Base-by-base conservation (phyloP, 2,797 vertebrate species). In the Rhadinocentrus ornatus region DNA sequence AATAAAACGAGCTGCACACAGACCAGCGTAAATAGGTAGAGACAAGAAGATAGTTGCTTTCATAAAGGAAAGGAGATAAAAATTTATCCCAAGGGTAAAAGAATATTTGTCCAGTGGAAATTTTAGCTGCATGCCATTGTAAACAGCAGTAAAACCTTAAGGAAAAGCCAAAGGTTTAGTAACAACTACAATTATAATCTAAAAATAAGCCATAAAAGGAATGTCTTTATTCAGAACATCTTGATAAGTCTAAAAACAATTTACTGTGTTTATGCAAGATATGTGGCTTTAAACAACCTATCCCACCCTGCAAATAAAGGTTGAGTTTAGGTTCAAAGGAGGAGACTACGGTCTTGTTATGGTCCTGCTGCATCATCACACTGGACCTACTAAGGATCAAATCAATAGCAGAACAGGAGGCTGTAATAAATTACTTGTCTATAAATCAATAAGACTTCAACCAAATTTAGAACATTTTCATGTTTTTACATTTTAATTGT, bases 41-140 rank as follows among this genome's bases (percentile, higher is more conserved):
- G 59, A 66, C 32, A 16, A 53, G 31, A 46, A 59, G 68, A 75
- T 7, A 6, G 56, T 69, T 73, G 48, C 77, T 75, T 65, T 61
- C 80, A 73, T 60, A 61, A 62, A 39, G 52, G 75, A 69, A 58
- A 44, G 41, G 18, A 20, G 18, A 44, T 44, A 44, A 44, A 44
- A 20, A 44, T 44, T 44, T 18, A 6, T 20, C 41, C 18, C 18
- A 44, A 20, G 18, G 16, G 18, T 18, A 20, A 44, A 62, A 53
- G 55, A 66, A 75, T 54, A 57, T 64, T 56, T 68, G 66, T 77
- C 56, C 71, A n/a, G 29, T 60, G 27, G 29, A 82, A 76, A 68
- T 48, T 66, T 67, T 67, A 53, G 31, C 50, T 66, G 55, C 58
- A 62, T 35, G 39, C 32, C 2, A 32, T 55, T 55, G 54, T 72